Evolutionary conservation across 2,888 invertebrate genomes (phyloP), one percentile per base, ranked within the genome.

Genomic region (Physocephala rufipes): DNA sequence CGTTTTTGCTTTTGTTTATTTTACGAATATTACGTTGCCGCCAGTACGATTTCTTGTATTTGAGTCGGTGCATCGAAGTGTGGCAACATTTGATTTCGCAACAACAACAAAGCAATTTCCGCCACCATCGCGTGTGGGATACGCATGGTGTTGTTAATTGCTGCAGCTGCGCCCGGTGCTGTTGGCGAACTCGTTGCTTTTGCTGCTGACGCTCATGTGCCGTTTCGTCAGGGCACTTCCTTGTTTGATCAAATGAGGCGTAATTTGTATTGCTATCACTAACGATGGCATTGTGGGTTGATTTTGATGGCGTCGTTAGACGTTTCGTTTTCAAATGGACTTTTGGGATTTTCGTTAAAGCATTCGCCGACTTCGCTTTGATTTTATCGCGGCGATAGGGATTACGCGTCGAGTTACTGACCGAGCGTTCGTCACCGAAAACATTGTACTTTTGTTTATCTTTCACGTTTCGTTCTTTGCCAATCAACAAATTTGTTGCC

Each of bases 241-340:
- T 36, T 9, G 78, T 78, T 58, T 81, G 81, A 76, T 82, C 79
- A 24, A 83, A 73, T 58, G 83, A 82, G 36, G 82, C 81, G 75
- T 83, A 83, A 75, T 82, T 81, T 47, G 82, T 82, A 76, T 77
- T 79, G 36, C 5, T 26, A 15, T 62, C 49, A 49, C 36, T 16
- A n/a, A 2, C 49, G 13, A 49, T 67, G 72, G n/a, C n/a, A n/a
- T 72, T 70, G 71, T 68, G 55, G 67, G 67, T 59, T 51, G 71
- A 58, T 70, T 71, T 58, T 13, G 71, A 19, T 61, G 69, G 4
- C 9, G 9, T 4, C 36, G 36, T 4, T 36, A 36, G 16, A 28
- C 3, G 58, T 67, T 69, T 70, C 28, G 26, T 15, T 55, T 64
- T 28, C 24, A 12, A 36, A 13, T 66, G 61, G 7, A 64, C 58